phyloP scores from a whole-genome alignment of 2,888 invertebrate species.

The Papilio protenor region DNA sequence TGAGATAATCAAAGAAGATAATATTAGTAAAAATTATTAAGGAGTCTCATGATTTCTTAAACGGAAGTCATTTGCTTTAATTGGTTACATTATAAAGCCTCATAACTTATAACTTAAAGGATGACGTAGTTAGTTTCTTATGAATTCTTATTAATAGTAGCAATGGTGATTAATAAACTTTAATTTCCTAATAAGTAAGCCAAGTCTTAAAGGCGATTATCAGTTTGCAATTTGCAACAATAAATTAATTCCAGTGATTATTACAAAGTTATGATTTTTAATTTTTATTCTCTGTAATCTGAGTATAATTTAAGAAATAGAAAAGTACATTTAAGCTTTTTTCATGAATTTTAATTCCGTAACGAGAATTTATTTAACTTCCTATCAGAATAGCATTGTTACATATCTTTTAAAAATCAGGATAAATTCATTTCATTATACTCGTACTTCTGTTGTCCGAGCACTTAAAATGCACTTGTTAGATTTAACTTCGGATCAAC shows the following conservation, averaged over 20 bases:
- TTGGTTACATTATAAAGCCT: too few species aligned
- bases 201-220: not conserved
- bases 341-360: not conserved
- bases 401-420: not conserved
- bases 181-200: not conserved
- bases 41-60: too few species aligned
- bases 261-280: not conserved
- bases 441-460: not conserved
- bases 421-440: not conserved
- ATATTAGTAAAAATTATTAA: too few species aligned
- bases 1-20: too few species aligned
- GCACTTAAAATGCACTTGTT: not conserved
- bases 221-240: not conserved
- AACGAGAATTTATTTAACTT: conserved; percentile 7
- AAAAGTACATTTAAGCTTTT: not conserved
- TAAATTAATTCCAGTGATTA: not conserved
- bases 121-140: too few species aligned
- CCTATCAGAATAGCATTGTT: not conserved
- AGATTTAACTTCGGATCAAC: not conserved
- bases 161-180: too few species aligned
- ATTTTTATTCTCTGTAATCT: not conserved
- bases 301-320: not conserved
- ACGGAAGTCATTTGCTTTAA: too few species aligned
- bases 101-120: too few species aligned
- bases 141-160: too few species aligned